These are phyloP conservation scores for Corythornis vintsioides DNA, from an alignment of 2,113 vertebrate genomes.

Conservation along the genomic window DNA sequence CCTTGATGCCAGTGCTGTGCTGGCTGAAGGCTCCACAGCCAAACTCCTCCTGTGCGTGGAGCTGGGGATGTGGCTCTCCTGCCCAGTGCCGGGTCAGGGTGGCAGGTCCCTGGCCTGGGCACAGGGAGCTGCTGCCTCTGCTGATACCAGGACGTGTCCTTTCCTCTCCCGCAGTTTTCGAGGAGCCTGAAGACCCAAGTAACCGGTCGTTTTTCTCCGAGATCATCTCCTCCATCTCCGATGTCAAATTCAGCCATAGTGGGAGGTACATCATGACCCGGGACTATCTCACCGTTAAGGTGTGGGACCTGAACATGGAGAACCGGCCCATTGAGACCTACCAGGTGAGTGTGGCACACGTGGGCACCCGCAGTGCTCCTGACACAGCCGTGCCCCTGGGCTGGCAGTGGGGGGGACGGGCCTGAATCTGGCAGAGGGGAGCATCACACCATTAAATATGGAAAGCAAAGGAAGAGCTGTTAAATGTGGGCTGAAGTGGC, in stretches of 20 bases:
- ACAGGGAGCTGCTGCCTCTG: background rate
- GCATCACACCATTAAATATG: fast-evolving
- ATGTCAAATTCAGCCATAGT: conserved; percentile 96
- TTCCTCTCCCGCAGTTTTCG: conserved; percentile 83
- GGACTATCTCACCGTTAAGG: conserved; percentile 95
- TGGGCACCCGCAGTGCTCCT: fast-evolving
- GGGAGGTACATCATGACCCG: conserved; percentile 96
- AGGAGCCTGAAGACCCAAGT: conserved; percentile 94
- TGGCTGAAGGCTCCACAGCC: background rate
- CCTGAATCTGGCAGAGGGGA: background rate
- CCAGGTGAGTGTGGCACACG: conserved; percentile 70
- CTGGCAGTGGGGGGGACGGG: fast-evolving
- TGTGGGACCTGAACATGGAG: conserved; percentile 98
- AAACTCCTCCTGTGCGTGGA: background rate
- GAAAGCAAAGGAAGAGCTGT: background rate
- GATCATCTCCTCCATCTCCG: conserved; percentile 97
- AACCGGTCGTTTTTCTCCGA: conserved; percentile 96
- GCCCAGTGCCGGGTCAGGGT: background rate
- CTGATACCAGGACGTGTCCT: background rate
- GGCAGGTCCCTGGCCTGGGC: background rate
- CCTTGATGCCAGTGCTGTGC: fast-evolving
- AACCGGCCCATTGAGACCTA: conserved; percentile 94
- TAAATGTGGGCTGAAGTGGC: background rate
- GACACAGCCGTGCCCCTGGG: fast-evolving
- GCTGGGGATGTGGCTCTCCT: fast-evolving